Conservation (phyloP, 2,113 vertebrate species). For the Elaphurus davidianus region DNA sequence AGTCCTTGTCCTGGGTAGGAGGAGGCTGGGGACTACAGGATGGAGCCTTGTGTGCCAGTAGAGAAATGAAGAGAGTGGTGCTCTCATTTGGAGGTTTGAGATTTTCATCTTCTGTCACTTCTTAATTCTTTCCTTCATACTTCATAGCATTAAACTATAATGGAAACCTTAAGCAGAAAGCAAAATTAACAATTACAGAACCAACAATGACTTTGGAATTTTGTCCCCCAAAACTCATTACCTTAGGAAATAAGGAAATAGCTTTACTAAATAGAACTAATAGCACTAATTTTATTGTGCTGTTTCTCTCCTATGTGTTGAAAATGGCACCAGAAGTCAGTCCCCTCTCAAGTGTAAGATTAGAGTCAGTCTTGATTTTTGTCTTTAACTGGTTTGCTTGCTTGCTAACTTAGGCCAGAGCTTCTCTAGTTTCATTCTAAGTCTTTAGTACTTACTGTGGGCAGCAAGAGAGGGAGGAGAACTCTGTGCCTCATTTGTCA, state of each 20-base stretch:
- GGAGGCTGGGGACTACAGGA: accelerated
- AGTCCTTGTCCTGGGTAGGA: accelerated
- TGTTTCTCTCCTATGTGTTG: background rate
- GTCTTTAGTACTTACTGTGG: background rate
- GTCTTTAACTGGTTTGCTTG: background rate
- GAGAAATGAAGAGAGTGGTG: background rate
- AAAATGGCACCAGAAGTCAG: background rate
- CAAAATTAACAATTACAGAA: background rate
- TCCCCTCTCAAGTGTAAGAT: background rate
- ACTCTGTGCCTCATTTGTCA: background rate
- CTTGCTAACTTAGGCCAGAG: background rate
- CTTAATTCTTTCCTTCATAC: background rate
- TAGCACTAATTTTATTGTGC: background rate
- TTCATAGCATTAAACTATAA: background rate
- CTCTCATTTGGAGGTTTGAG: background rate
- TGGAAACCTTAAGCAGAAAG: background rate
- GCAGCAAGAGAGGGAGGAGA: background rate
- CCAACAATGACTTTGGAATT: background rate
- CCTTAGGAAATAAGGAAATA: background rate
- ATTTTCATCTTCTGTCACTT: background rate
- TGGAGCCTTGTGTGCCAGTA: accelerated
- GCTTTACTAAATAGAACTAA: background rate
- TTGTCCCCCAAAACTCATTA: background rate
- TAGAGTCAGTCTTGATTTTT: background rate
- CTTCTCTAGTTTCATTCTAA: background rate